Evolutionary conservation across 2,113 vertebrate genomes (phyloP), one percentile per base, ranked within the genome.

Genomic region (Odocoileus virginianus): DNA sequence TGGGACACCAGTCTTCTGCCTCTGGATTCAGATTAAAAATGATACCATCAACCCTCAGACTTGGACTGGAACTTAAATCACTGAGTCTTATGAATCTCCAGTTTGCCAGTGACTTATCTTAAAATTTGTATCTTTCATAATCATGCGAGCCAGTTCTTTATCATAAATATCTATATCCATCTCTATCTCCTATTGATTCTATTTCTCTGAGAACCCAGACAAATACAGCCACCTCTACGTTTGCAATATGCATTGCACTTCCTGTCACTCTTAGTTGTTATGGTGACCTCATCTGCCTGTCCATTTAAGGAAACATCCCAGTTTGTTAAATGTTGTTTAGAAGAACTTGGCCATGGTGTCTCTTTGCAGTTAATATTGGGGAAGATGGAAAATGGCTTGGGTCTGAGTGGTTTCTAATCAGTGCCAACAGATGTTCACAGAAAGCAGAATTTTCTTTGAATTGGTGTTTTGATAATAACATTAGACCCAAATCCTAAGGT

Each of bases 331-430:
- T 81, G 95, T 55, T 96, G 61, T 95, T 96, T 91, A 57, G 86
- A 93, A 89, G 71, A 97, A 85, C 60, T 30, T 89, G 92, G 89
- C 87, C 52, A 23, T 55, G 33, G 86, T 95, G 50, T 98, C 97
- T 97, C 71, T 95, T 98, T 98, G 97, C 97, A 91, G 90, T 98
- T 97, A 98, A 97, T 97, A 98, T 86, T 96, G 97, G 97, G 96
- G 93, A 97, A 55, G 79, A 90, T 85, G 83, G 94, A 57, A 96
- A 98, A 98, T 95, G 97, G 93, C 95, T 98, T 98, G 96, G 60
- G 79, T 98, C 97, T 97, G 96, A 98, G 97, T 97, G 96, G 92
- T 94, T 98, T 98, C 98, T 98, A 98, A 98, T 99, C 98, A 98
- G 97, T 96, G 94, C 97, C 98, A 98, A 97, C 98, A 99, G 98